phyloP scores from a whole-genome alignment of 2,113 vertebrate genomes.

The Brienomyrus brachyistius region DNA sequence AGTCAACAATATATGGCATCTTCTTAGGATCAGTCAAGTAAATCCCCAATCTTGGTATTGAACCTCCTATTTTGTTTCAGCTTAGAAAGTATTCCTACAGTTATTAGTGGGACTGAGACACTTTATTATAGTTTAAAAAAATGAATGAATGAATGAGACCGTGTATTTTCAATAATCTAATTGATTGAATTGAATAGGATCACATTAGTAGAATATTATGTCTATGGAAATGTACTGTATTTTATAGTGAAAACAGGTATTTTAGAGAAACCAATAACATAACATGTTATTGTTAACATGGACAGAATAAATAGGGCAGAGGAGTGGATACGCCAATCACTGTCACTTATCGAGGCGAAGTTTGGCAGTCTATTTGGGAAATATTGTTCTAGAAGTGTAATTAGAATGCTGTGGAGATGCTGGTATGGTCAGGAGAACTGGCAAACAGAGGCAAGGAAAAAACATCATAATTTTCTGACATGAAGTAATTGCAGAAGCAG shows the following conservation, averaged over 20 bases:
- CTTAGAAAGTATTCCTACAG: neutral
- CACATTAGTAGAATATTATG: neutral
- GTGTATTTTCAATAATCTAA: neutral
- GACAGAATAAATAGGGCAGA: neutral
- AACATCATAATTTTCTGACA: neutral
- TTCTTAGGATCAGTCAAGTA: neutral
- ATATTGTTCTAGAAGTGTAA: neutral
- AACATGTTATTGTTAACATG: neutral
- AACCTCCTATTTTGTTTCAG: neutral
- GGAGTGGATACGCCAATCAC: neutral
- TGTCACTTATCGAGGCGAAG: neutral
- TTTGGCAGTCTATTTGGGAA: neutral
- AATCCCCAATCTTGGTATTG: neutral
- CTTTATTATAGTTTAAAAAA: neutral
- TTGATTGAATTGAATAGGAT: neutral
- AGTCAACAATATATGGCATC: neutral
- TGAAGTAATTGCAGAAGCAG: neutral
- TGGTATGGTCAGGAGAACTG: neutral
- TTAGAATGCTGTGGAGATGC: neutral
- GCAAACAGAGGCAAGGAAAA: neutral
- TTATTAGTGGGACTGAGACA: neutral
- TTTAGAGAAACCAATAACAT: neutral
- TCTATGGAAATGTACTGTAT: neutral
- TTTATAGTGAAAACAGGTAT: neutral
- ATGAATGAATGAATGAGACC: neutral